Percentiles rank a stretch among this genome's conserved stretches.
Evolutionary conservation across 2,113 vertebrate species (phyloP).

Genomic region (Regulus satrapa): DNA sequence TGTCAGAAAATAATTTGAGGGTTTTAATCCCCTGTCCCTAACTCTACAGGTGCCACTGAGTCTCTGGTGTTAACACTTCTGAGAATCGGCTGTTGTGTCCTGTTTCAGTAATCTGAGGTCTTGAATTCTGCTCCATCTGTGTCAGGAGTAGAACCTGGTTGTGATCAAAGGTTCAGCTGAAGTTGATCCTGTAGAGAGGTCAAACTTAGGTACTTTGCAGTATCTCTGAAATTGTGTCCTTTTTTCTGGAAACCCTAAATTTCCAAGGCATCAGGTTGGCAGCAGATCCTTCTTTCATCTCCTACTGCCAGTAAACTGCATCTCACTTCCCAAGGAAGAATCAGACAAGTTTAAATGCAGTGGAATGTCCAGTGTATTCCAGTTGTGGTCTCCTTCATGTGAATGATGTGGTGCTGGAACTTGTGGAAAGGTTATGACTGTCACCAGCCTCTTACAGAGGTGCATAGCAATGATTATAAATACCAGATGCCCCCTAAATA

Average conservation of each 20-base stretch:
- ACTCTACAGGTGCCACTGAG: neutral
- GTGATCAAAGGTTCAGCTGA: neutral
- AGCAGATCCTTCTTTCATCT: neutral
- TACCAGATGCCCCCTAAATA: slow-evolving; percentile 16
- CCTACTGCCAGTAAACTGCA: neutral
- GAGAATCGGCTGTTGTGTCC: neutral
- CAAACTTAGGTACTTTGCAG: neutral
- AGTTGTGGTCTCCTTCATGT: neutral
- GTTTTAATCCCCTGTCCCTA: neutral
- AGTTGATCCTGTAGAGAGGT: neutral
- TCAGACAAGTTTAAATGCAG: neutral
- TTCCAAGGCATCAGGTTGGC: neutral
- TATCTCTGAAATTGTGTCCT: neutral
- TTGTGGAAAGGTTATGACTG: slow-evolving; percentile 1
- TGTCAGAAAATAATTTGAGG: neutral
- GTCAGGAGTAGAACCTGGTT: neutral
- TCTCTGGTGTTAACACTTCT: neutral
- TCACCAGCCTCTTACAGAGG: slow-evolving; percentile 31
- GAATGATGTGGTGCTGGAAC: neutral
- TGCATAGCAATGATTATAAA: neutral
- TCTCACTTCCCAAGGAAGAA: neutral
- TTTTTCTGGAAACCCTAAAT: neutral
- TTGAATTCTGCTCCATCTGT: neutral
- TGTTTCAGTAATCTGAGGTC: neutral
- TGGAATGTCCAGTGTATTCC: neutral